Evolutionary conservation across 2,888 invertebrate species (phyloP), one percentile per base, ranked within the genome.

Genomic region (Operophtera brumata): DNA sequence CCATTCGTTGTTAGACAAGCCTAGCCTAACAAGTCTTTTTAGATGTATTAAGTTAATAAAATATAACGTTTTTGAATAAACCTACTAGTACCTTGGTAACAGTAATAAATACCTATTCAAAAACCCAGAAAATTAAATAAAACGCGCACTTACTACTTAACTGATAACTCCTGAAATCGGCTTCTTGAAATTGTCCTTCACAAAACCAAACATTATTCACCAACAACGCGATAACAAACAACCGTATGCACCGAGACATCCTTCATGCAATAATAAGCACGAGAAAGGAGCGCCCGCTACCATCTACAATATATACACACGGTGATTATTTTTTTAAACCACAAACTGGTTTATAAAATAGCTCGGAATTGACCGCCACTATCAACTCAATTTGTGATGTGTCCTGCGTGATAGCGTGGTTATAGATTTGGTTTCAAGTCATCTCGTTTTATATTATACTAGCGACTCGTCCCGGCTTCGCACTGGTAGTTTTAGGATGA

Each of bases 251-350:
- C 64, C 58, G 59, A 39, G 68, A 65, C 78, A 78, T 78, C 71
- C 71, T 74, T 70, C 64, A 61, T 67, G 70, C 69, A 69, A 66
- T 62, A 62, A 67, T 57, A 67, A 67, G 47, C 64, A 48, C 53
- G 53, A 71, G 66, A 75, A 70, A 65, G 66, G 61, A 59, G 59
- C 52, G 57, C 57, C 57, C 53, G 58, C 48, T 45, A 46, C 56
- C 48, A 51, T 47, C 64, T 48, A 65, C 69, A 60, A 67, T 75
- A 65, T 76, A 77, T 73, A 65, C 72, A 71, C 74, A 72, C 63
- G 48, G 58, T 60, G 55, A 54, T 63, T 67, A 66, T 64, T 65
- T 71, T 63, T 64, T 66, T 43, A 61, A 65, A 67, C 56, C 58
- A 62, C 54, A 72, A 77, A 77, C 75, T 64, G 67, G 65, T 70